Conservation (phyloP, 2,113 vertebrate species). For the Pleuronectes platessa region DNA sequence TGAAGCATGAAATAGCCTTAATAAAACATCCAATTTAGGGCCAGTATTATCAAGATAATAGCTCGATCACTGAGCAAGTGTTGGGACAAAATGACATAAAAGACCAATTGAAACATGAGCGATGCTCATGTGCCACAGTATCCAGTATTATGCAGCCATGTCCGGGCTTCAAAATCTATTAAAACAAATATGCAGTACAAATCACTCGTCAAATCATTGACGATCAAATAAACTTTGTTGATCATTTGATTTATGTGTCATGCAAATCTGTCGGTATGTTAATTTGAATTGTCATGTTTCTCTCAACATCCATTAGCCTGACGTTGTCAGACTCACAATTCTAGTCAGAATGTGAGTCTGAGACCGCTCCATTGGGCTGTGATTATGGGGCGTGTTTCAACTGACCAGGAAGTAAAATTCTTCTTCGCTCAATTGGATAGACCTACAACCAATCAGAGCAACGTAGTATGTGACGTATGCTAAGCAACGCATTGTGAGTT, state of each 20-base stretch:
- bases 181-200: conserved; percentile 28
- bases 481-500: too few species aligned
- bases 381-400: too few species aligned
- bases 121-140: conserved; percentile 84
- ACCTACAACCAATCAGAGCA: too few species aligned
- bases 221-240: neutral
- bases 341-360: too few species aligned
- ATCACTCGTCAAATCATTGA: conserved; percentile 27
- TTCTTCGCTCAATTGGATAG: too few species aligned
- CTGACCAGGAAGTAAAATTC: too few species aligned
- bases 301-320: too few species aligned
- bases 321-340: too few species aligned
- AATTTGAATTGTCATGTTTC: neutral
- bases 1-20: conserved; percentile 70
- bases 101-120: conserved; percentile 53
- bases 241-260: neutral
- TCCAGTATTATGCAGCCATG: conserved; percentile 79
- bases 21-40: conserved; percentile 77
- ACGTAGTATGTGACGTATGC: too few species aligned
- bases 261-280: neutral
- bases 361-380: too few species aligned
- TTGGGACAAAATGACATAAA: conserved; percentile 40
- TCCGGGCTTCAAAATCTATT: conserved; percentile 86
- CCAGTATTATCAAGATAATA: conserved; percentile 71
- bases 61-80: conserved; percentile 55